Evolutionary conservation across 2,888 invertebrate species (phyloP), one percentile per base, ranked within the genome.

Genomic region (Melipona bicolor): DNA sequence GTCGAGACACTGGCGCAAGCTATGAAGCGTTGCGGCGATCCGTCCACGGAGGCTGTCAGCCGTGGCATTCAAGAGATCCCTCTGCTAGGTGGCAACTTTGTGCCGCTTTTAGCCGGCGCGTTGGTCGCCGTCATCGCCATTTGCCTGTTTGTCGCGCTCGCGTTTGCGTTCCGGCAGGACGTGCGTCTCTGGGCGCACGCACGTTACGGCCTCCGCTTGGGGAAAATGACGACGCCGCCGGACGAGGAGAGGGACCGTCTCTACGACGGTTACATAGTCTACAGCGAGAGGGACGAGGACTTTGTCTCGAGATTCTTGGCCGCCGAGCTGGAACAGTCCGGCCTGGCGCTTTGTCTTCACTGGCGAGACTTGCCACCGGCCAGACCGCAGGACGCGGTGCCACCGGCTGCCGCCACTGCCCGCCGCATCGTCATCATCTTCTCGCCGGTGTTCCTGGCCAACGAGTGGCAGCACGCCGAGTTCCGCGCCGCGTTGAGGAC

Each of bases 201-300:
- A 24, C 96, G 96, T 89, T 98, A 97, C 94, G 97, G 97, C 61
- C 95, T 97, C 72, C 95, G 97, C 90, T 95, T 97, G 11, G 95
- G 95, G 61, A 94, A 94, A 75, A 90, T 93, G 67, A 86, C 93
- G 2, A 70, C 89, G 0, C 91, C 92, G 76, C 88, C 95, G 93
- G 88, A 96, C 95, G 94, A 95, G 95, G 91, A 95, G 95, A 80
- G 95, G 94, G 95, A 96, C 95, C 95, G 96, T 93, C 94, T 96
- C 91, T 96, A 97, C 95, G 96, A 98, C 94, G 98, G 98, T 81
- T 98, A 98, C 95, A 96, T 98, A 93, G 97, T 98, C 85, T 98
- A 98, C 95, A 97, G 97, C 94, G 96, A 96, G 89, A 96, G 97
- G 90, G 98, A 98, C 92, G 96, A 97, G 95, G 95, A 97, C 95